A percentile compares a stretch with the other conserved stretches of the same genome.
Evolutionary conservation across 2,113 vertebrate genomes (phyloP).

Genomic region (Mormyrus iriodes): DNA sequence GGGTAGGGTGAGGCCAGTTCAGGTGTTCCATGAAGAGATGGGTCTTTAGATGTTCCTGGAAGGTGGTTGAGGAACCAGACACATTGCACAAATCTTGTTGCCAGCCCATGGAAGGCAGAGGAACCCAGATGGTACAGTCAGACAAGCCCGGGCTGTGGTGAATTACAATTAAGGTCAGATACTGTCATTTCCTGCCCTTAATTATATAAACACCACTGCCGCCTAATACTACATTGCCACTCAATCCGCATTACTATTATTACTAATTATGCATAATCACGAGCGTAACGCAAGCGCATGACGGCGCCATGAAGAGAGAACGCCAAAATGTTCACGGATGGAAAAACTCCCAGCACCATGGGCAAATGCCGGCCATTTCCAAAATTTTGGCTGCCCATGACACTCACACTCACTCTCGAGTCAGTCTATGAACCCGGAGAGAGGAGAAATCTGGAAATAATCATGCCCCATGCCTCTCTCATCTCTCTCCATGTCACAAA

Average conservation of each 20-base stretch:
- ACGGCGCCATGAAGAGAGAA: not conserved
- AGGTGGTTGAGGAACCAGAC: not conserved
- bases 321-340: not conserved
- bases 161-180: not conserved
- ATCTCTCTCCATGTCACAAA: not conserved
- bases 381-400: not conserved
- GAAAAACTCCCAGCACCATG: not conserved
- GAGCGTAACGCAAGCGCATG: not conserved
- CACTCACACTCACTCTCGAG: not conserved
- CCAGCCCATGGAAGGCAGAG: not conserved
- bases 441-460: not conserved
- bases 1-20: not conserved
- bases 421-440: not conserved
- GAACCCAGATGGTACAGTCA: not conserved
- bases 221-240: not conserved
- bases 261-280: slow-evolving; percentile 3
- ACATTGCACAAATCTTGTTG: not conserved
- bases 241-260: not conserved
- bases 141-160: not conserved
- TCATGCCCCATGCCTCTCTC: not conserved
- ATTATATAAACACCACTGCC: not conserved
- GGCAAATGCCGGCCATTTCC: not conserved
- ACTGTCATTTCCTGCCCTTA: not conserved
- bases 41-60: not conserved
- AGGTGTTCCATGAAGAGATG: not conserved